phyloP scores from a whole-genome alignment of 2,888 invertebrate species.

The Acanthopleura granulata region DNA sequence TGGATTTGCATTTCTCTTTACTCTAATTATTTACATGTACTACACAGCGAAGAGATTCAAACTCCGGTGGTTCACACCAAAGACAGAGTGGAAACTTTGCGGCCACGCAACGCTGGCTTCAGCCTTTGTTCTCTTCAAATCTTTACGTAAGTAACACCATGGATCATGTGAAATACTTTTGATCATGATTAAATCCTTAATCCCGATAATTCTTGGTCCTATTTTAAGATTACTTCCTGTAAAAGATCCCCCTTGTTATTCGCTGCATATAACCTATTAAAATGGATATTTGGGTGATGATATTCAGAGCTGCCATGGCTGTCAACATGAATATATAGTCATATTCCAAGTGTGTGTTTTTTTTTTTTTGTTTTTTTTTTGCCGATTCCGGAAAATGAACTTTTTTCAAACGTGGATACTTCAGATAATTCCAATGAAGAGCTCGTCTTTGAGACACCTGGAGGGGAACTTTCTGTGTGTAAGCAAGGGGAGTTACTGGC shows the following conservation, averaged over 20 bases:
- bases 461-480: not conserved
- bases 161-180: too few species aligned
- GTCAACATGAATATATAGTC: too few species aligned
- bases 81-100: slow-evolving; percentile 1
- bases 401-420: not conserved
- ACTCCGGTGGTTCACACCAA: slow-evolving; percentile 1
- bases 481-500: not conserved
- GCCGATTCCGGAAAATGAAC: too few species aligned
- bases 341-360: too few species aligned
- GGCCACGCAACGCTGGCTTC: slow-evolving; percentile 6
- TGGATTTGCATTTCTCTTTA: not conserved
- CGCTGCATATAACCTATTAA: too few species aligned
- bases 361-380: too few species aligned
- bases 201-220: too few species aligned
- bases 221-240: too few species aligned
- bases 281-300: too few species aligned
- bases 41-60: not conserved
- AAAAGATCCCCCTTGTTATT: too few species aligned
- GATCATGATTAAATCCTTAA: too few species aligned
- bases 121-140: not conserved
- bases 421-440: not conserved
- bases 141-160: not conserved
- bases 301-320: too few species aligned
- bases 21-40: not conserved
- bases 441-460: not conserved